Evolutionary conservation across 2,113 vertebrate species (phyloP).

Genomic region (Anthoscopus minutus): DNA sequence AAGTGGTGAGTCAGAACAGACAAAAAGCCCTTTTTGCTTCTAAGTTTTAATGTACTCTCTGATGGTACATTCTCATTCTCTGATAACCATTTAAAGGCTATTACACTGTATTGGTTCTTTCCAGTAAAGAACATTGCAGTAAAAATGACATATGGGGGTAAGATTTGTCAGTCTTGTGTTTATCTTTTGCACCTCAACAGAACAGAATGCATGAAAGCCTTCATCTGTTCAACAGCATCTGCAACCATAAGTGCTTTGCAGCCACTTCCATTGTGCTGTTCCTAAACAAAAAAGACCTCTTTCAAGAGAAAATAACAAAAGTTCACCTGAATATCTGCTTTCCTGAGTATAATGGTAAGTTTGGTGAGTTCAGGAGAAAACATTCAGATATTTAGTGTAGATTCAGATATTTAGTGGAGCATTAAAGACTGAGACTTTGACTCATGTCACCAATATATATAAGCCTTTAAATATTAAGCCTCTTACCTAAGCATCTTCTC

Average conservation of each 20-base stretch:
- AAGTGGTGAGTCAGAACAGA: constrained; percentile 72
- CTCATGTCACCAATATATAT: background rate
- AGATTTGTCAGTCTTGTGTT: background rate
- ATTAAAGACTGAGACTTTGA: background rate
- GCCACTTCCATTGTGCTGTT: constrained; percentile 76
- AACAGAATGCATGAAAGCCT: constrained; percentile 81
- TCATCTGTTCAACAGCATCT: constrained; percentile 77
- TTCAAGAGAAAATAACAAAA: constrained; percentile 73
- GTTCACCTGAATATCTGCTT: constrained; percentile 73
- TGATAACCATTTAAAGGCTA: background rate
- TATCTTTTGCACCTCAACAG: constrained; percentile 50
- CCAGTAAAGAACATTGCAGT: background rate
- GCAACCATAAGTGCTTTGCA: constrained; percentile 75
- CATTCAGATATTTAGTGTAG: background rate
- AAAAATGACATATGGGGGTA: background rate
- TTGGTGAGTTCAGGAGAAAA: background rate
- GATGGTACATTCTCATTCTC: background rate
- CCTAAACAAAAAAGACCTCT: constrained; percentile 78
- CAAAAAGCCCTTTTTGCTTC: background rate
- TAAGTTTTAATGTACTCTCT: background rate
- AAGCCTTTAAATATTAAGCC: background rate
- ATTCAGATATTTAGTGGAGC: background rate
- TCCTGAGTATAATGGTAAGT: constrained; percentile 75
- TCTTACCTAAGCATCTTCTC: background rate
- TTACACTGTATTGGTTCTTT: background rate